Evolutionary conservation across 1,140 invertebrate species (phyloP).

Genomic region (Lineus longissimus): DNA sequence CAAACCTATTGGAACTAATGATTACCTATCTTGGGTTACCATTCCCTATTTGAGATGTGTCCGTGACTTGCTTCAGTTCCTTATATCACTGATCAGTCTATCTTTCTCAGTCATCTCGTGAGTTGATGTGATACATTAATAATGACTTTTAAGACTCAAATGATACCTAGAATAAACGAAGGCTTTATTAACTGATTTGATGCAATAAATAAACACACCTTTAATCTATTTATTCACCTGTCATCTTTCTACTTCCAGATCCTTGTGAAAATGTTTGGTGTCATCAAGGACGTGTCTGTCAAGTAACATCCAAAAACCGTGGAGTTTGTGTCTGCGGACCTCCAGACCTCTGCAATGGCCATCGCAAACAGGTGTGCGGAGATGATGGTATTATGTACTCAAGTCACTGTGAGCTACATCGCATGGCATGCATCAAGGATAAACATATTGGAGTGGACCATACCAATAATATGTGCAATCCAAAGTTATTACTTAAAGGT

Average conservation of each 20-base stretch:
- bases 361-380: slow-evolving; percentile 66
- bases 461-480: slow-evolving; percentile 21
- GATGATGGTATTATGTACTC: slow-evolving; percentile 69
- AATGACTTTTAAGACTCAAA: too few relatives aligned
- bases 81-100: too few relatives aligned
- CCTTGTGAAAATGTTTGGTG: slow-evolving; percentile 66
- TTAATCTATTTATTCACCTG: too few relatives aligned
- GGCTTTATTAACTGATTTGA: too few relatives aligned
- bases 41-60: too few relatives aligned
- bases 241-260: slow-evolving; percentile 49
- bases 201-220: too few relatives aligned
- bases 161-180: too few relatives aligned
- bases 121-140: too few relatives aligned
- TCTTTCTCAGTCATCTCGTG: too few relatives aligned
- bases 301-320: slow-evolving; percentile 53
- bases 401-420: slow-evolving; percentile 73
- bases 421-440: slow-evolving; percentile 64
- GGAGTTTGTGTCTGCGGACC: slow-evolving; percentile 64
- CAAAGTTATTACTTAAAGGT: slow-evolving; percentile 8
- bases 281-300: slow-evolving; percentile 66
- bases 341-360: slow-evolving; percentile 56
- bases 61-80: too few relatives aligned
- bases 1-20: too few relatives aligned
- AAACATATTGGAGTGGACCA: slow-evolving; percentile 59
- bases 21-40: too few relatives aligned